These are phyloP conservation scores for Chaetoderma sp. DNA, from an alignment of 2,888 invertebrate genomes.

Conservation along the genomic window DNA sequence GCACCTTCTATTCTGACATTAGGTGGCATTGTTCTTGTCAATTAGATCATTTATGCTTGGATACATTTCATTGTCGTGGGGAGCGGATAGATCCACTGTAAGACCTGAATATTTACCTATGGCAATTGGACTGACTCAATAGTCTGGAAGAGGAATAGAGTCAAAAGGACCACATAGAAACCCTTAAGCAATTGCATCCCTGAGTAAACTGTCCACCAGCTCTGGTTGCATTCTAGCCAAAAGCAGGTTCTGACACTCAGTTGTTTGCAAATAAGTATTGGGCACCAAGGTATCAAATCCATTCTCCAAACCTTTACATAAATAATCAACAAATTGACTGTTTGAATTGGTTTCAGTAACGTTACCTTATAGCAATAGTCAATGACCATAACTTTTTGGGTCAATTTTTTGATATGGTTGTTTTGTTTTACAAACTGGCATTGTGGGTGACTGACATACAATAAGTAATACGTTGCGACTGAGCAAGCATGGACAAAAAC, in stretches of 20 bases:
- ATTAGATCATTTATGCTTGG: constrained; percentile 5
- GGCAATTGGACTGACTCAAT: constrained; percentile 6
- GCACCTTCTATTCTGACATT: constrained; percentile 4
- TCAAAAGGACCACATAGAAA: background rate
- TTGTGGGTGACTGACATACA: too few relatives aligned
- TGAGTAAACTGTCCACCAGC: background rate
- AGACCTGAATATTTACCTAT: too few relatives aligned
- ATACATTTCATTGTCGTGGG: background rate
- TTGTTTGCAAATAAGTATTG: background rate
- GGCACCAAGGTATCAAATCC: background rate
- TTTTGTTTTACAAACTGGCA: too few relatives aligned
- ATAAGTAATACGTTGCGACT: too few relatives aligned
- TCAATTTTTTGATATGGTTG: too few relatives aligned
- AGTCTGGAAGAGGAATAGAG: background rate
- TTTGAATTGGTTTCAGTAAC: too few relatives aligned
- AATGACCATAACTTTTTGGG: too few relatives aligned
- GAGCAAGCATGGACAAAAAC: too few relatives aligned
- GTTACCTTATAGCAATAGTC: too few relatives aligned
- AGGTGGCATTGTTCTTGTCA: constrained; percentile 7
- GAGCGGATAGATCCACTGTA: constrained; percentile 10
- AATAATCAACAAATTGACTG: background rate
- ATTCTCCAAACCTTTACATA: background rate
- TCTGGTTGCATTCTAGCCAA: background rate
- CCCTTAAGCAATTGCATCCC: background rate
- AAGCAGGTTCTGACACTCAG: background rate